phyloP scores from a whole-genome alignment of 2,797 vertebrate species.

The Alosa sapidissima region DNA sequence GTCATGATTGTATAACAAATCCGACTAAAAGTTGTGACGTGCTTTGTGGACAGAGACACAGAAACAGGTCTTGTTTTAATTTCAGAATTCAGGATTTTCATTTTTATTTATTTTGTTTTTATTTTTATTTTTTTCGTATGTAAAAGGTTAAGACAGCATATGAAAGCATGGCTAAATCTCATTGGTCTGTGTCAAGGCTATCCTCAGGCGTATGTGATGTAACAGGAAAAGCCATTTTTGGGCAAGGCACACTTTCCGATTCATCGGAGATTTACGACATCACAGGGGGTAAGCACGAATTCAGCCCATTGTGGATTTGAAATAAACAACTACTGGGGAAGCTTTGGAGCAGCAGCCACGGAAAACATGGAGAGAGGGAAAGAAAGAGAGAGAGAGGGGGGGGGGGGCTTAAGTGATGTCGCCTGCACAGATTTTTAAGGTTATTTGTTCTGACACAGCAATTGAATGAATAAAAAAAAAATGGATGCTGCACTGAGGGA shows the following conservation, averaged over 20 bases:
- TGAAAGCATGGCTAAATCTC: conserved; percentile 36
- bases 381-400: background rate
- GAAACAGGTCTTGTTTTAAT: background rate
- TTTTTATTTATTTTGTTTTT: background rate
- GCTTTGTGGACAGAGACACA: background rate
- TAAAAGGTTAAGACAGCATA: background rate
- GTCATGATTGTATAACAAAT: conserved; percentile 14
- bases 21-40: background rate
- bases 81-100: background rate
- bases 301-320: conserved; percentile 30
- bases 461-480: background rate
- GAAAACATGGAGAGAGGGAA: background rate
- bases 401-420: background rate
- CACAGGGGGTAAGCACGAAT: conserved; percentile 42
- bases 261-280: conserved; percentile 47
- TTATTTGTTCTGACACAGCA: conserved; percentile 6
- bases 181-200: conserved; percentile 29
- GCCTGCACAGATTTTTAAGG: background rate
- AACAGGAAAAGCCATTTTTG: conserved; percentile 43
- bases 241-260: conserved; percentile 38
- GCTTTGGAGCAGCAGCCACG: background rate
- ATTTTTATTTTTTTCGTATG: background rate
- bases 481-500: background rate
- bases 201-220: conserved; percentile 42
- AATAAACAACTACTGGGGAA: conserved; percentile 36